Evolutionary conservation across 2,888 invertebrate genomes (phyloP).

Genomic region (Biston betularia): DNA sequence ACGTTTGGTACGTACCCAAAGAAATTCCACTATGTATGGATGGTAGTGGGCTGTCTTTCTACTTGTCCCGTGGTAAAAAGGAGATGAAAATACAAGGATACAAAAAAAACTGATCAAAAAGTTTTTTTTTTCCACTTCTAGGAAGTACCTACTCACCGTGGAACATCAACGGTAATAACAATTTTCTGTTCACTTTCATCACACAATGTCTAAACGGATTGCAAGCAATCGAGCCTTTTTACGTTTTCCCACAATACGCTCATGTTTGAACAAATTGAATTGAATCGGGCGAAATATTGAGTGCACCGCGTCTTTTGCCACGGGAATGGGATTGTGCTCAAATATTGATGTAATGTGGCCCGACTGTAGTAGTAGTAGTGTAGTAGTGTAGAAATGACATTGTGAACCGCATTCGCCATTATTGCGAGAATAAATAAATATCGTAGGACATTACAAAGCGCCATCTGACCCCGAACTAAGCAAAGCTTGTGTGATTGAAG

Average conservation of each 20-base stretch:
- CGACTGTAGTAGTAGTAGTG: too few species aligned
- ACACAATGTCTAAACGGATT: conserved; percentile 34
- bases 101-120: background rate
- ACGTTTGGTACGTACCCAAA: too few species aligned
- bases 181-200: conserved; percentile 32
- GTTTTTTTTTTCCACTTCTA: background rate
- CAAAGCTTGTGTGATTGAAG: too few species aligned
- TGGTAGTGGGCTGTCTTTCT: too few species aligned
- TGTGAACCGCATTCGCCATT: conserved; percentile 7
- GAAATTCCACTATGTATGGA: too few species aligned
- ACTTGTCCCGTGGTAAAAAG: too few species aligned
- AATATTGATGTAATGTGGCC: conserved; percentile 51
- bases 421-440: background rate
- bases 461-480: too few species aligned
- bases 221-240: conserved; percentile 36
- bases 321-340: conserved; percentile 52
- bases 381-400: background rate
- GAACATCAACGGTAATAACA: conserved; percentile 25
- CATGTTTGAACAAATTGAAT: conserved; percentile 60
- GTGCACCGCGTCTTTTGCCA: conserved; percentile 50
- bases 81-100: too few species aligned
- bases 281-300: conserved; percentile 57
- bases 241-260: conserved; percentile 39
- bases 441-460: too few species aligned
- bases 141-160: conserved; percentile 9